phyloP scores from a whole-genome alignment of 2,113 vertebrate genomes.

The Thamnophis sirtalis region DNA sequence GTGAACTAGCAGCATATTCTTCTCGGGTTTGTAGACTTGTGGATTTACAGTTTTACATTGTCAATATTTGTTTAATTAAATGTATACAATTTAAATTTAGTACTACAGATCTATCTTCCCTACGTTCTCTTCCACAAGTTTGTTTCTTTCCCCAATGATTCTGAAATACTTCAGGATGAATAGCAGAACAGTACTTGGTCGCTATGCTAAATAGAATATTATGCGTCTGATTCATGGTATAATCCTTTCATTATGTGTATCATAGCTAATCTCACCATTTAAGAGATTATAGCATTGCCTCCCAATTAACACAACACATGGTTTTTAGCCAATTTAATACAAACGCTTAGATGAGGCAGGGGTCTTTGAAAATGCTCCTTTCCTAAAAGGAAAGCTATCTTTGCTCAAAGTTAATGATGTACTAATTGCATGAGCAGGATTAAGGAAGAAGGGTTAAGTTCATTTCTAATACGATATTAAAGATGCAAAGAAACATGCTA shows the following conservation, averaged over 20 bases:
- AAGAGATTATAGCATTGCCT: neutral
- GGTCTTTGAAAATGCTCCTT: neutral
- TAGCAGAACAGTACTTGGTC: neutral
- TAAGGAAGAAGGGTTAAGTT: neutral
- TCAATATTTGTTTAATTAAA: neutral
- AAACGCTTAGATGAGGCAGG: neutral
- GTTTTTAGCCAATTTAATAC: neutral
- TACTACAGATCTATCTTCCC: neutral
- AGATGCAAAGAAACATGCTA: neutral
- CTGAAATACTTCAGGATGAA: neutral
- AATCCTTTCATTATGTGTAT: too few species aligned
- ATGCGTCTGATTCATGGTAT: too few species aligned
- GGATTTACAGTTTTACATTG: neutral
- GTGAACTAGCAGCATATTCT: neutral
- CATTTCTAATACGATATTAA: neutral
- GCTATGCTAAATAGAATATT: neutral
- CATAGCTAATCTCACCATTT: neutral
- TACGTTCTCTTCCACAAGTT: neutral
- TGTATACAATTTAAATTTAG: neutral
- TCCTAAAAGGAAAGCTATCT: neutral
- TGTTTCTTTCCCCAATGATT: neutral
- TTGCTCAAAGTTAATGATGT: neutral
- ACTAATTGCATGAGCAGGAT: neutral
- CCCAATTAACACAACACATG: neutral
- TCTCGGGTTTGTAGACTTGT: neutral